Evolutionary conservation across 1,140 invertebrate genomes (phyloP).

Genomic region (Drosophila pallidifrons): DNA sequence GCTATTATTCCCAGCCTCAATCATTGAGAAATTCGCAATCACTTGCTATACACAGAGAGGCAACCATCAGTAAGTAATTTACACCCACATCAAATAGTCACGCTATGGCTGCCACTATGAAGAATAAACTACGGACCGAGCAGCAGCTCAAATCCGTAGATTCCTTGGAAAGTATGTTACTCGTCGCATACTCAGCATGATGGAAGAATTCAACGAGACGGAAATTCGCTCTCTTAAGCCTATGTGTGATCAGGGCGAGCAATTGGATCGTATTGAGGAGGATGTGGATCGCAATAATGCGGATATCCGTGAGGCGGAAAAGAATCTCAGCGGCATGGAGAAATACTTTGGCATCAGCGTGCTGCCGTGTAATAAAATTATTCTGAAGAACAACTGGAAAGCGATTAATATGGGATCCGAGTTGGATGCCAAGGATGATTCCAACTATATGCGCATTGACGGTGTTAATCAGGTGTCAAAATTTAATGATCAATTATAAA

Average conservation of each 20-base stretch:
- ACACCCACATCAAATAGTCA: conserved; percentile 5
- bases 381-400: conserved; percentile 97
- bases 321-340: conserved; percentile 99
- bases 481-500: not conserved
- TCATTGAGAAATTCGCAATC: conserved; percentile 48
- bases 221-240: conserved; percentile 99
- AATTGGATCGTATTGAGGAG: conserved; percentile 99
- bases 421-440: conserved; percentile 96
- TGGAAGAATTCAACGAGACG: conserved; percentile 99
- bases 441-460: conserved; percentile 90
- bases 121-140: conserved; percentile 89
- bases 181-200: conserved; percentile 96
- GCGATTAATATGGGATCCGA: conserved; percentile 99
- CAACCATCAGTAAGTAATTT: conserved; percentile 31
- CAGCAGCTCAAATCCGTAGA: conserved; percentile 92
- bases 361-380: conserved; percentile 97
- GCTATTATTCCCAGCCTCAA: conserved; percentile 35
- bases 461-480: conserved; percentile 85
- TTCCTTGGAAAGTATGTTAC: conserved; percentile 99
- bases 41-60: conserved; percentile 42
- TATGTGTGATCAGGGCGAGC: conserved; percentile 96
- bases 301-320: conserved; percentile 99
- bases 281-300: conserved; percentile 99
- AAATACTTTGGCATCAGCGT: conserved; percentile 99
- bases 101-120: conserved; percentile 85